Evolutionary conservation across 2,888 invertebrate species (phyloP).

Genomic region (Harpagoxenus sublaevis): DNA sequence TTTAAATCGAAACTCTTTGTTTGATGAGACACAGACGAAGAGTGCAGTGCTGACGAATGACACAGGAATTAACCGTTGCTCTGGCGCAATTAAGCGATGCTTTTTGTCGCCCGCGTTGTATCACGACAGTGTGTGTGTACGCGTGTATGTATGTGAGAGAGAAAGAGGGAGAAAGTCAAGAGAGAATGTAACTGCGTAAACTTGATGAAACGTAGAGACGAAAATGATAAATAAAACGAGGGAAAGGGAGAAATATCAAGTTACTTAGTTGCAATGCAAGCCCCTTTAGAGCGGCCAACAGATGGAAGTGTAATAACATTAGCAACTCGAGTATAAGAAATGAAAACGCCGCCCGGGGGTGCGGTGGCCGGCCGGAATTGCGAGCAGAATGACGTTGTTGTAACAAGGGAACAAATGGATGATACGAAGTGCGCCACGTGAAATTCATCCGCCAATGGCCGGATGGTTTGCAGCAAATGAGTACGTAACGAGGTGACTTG

Average conservation of each 20-base stretch:
- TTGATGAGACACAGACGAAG: neutral
- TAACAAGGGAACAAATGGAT: slow-evolving; percentile 54
- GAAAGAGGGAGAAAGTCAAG: slow-evolving; percentile 17
- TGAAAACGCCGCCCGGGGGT: slow-evolving; percentile 58
- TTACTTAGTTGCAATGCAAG: slow-evolving; percentile 60
- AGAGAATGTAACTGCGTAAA: slow-evolving; percentile 1
- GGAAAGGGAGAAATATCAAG: slow-evolving; percentile 60
- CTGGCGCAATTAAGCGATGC: slow-evolving; percentile 42
- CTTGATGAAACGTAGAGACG: slow-evolving; percentile 53
- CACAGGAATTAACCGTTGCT: slow-evolving; percentile 34
- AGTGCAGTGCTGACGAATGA: slow-evolving; percentile 31
- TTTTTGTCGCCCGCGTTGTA: slow-evolving; percentile 20
- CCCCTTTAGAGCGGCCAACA: slow-evolving; percentile 66
- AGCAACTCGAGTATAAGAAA: slow-evolving; percentile 71
- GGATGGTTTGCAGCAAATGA: slow-evolving; percentile 42
- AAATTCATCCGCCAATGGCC: slow-evolving; percentile 44
- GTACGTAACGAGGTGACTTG: slow-evolving; percentile 45
- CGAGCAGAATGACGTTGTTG: slow-evolving; percentile 27
- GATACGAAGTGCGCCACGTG: slow-evolving; percentile 39
- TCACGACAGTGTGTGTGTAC: neutral
- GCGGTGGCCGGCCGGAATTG: neutral
- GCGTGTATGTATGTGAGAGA: neutral
- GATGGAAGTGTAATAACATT: slow-evolving; percentile 72
- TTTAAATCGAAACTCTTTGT: slow-evolving; percentile 31
- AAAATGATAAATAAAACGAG: slow-evolving; percentile 52